Conservation (phyloP, 2,797 vertebrate species). For the Urophycis tenuis region DNA sequence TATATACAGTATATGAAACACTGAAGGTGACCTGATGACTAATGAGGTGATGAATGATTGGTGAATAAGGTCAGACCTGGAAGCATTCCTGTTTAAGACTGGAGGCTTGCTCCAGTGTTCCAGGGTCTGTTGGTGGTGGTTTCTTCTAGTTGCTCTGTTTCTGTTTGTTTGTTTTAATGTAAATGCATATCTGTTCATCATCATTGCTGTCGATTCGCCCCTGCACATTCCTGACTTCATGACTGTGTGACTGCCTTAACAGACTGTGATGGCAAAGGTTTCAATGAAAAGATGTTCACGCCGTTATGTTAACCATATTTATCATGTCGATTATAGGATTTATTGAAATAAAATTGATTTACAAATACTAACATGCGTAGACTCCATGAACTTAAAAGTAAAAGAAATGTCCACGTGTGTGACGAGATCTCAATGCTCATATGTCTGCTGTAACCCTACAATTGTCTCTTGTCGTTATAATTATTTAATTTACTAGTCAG, state of each 20-base stretch:
- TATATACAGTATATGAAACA: neutral
- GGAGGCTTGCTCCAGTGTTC: neutral
- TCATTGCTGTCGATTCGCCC: too few relatives aligned
- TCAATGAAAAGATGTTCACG: neutral
- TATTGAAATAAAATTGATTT: neutral
- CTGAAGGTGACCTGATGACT: neutral
- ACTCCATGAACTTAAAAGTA: neutral
- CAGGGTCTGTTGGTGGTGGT: neutral
- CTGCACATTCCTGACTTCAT: too few relatives aligned
- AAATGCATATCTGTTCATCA: neutral
- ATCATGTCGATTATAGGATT: neutral
- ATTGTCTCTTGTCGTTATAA: neutral
- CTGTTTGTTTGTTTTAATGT: neutral
- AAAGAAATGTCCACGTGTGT: neutral
- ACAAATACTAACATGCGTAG: neutral
- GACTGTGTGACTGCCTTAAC: neutral
- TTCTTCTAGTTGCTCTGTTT: neutral
- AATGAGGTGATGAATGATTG: neutral
- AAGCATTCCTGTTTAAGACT: neutral
- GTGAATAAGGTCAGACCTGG: neutral
- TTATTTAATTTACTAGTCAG: neutral
- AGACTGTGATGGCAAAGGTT: neutral
- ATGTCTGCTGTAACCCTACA: neutral
- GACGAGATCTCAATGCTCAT: neutral
- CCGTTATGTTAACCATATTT: neutral